Percentiles rank a stretch among this genome's conserved stretches.
Evolutionary conservation across 2,113 vertebrate species (phyloP).

Genomic region (Dromas ardeola): DNA sequence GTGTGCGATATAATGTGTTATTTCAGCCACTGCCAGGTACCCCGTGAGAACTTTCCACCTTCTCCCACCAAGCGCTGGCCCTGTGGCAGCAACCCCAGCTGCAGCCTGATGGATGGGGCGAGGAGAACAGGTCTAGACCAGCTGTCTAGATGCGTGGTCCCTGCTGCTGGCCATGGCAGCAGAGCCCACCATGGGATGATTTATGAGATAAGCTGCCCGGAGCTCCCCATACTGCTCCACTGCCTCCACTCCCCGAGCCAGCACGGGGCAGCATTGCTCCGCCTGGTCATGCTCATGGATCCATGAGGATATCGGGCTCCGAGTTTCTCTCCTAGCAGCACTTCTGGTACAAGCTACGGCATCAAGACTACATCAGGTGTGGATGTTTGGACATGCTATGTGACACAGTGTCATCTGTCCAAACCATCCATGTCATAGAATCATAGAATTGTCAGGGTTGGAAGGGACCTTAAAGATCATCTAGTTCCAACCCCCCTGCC

Average conservation of each 20-base stretch:
- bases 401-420: neutral
- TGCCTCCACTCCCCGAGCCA: rapidly evolving
- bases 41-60: neutral
- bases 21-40: neutral
- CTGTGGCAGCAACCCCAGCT: neutral
- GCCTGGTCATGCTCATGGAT: neutral
- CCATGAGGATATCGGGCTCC: rapidly evolving
- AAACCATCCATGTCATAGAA: too few relatives aligned
- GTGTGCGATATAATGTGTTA: rapidly evolving
- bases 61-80: neutral
- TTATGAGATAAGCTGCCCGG: rapidly evolving
- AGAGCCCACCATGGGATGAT: neutral
- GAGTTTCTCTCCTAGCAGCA: neutral
- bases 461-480: too few relatives aligned
- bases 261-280: neutral
- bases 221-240: neutral
- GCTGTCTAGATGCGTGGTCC: neutral
- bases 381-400: neutral
- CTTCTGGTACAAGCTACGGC: neutral
- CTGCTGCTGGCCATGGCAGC: neutral
- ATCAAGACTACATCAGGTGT: neutral
- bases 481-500: too few relatives aligned
- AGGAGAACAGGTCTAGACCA: neutral
- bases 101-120: rapidly evolving
- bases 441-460: too few relatives aligned